Conservation (phyloP, 2,113 vertebrate species). For the Dendropsophus ebraccatus region DNA sequence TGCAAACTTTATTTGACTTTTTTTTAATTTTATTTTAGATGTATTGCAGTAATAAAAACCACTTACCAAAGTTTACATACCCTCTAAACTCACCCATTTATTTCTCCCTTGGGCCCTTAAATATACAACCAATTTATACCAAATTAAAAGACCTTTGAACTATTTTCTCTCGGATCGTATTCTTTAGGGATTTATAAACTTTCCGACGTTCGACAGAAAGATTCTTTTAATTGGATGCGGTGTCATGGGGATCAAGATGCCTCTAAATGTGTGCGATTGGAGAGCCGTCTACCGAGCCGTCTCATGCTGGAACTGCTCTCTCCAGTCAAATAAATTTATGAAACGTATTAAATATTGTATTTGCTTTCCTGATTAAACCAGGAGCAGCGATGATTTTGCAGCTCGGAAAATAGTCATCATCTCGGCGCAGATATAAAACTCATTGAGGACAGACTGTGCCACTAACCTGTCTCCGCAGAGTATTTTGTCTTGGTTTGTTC, state of each 20-base stretch:
- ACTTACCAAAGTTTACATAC: not conserved
- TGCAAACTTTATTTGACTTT: too few relatives aligned
- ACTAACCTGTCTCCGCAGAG: constrained; percentile 49
- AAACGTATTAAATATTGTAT: constrained; percentile 30
- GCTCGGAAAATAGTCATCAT: constrained; percentile 19
- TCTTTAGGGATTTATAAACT: not conserved
- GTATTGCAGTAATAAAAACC: not conserved
- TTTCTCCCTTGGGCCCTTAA: not conserved
- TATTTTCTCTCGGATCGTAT: not conserved
- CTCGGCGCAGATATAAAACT: not conserved
- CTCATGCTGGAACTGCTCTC: not conserved
- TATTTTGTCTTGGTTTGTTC: constrained; percentile 35
- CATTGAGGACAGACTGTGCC: constrained; percentile 42
- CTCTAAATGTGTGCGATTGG: not conserved
- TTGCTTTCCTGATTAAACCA: constrained; percentile 21
- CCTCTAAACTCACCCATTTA: not conserved
- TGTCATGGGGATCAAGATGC: not conserved
- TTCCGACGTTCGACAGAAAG: not conserved
- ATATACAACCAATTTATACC: not conserved
- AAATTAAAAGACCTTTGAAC: not conserved
- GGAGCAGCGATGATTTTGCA: constrained; percentile 11
- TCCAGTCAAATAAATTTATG: not conserved
- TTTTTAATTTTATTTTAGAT: not conserved
- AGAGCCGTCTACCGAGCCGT: not conserved
- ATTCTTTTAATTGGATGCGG: not conserved